Base-by-base conservation (phyloP, 2,113 vertebrate species). In the Electrona antarctica region DNA sequence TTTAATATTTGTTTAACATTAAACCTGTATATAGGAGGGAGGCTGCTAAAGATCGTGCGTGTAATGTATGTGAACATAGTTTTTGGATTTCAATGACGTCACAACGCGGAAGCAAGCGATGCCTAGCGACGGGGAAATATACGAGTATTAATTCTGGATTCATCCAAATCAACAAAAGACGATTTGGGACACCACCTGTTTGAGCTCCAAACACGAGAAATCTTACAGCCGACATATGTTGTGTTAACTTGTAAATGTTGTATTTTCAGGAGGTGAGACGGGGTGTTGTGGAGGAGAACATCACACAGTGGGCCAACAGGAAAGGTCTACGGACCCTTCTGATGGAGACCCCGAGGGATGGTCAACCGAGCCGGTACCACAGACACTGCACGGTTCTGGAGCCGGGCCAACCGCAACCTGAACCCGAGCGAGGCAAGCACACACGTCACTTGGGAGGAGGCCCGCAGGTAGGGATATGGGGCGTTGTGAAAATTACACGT, bases 321-420 rank as follows among this genome's bases (percentile, higher is more conserved):
- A 92, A 90, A 77, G 81, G 87, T 2, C 58, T 91, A 2, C 65
- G 83, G 0, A 67, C 11, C 51, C n/a, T 63, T 0, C 80, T 70
- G 57, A 70, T 65, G 59, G 64, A 68, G 10, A 48, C 70, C 12
- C 12, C 58, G 1, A 71, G 52, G 8, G 52, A 12, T 46, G 13
- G 8, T 52, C 6, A 6, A 47, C 56, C 55, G 64, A 78, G 82
- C 73, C 64, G 57, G 69, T 86, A 74, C 72, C 85, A 88, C 70
- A 69, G 10, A 7, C 15, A 41, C 21, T 90, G 89, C 52, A 50
- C 79, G 50, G 29, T 10, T 7, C 21, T 78, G 56, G 47, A 67
- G 60, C 72, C 71, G 33, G 73, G 12, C 46, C 11, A 15, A 8
- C 13, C 73, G 56, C 61, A 9, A 28, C 60, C 33, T 48, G 5